Base-by-base conservation (phyloP, 2,797 vertebrate species). In the Gallinago solitaria region DNA sequence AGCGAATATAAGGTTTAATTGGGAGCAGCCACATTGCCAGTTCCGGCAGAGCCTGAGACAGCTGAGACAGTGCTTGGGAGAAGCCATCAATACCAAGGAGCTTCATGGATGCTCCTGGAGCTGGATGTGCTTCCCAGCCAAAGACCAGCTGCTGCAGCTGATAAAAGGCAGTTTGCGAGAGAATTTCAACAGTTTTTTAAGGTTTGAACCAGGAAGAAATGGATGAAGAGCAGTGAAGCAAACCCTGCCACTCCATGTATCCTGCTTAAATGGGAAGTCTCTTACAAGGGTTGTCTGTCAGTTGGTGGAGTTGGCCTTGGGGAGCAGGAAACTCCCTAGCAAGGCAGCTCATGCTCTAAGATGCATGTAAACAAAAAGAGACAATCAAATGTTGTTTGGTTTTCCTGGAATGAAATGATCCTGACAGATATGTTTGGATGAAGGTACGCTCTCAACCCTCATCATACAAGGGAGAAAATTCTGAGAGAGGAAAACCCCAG, bases 1-100 rank as follows among this genome's bases (percentile, higher is more conserved):
- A 92, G 54, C 39, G 78, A 94, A 84, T 82, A 43, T 17, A 64
- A 67, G 13, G 39, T 73, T 96, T 89, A 92, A 89, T 70, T 89
- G n/a, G 48, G 70, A 92, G 77, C 51, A 56, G 80, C 39, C 83
- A 89, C 63, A 39, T 33, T 61, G 63, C 59, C 51, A 39, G 67
- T 78, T 94, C 80, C 83, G 91, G 83, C 51, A 83, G 70, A 94
- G 57, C 12, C 50, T 1, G 4, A 59, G 83, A 61, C 43, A 73
- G 50, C 33, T 88, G 90, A 83, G 41, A 48, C 6, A 5, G 32
- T 75, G 65, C 59, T 89, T 81, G 64, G 41, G 63, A 90, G 86
- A 92, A 64, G 54, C 23, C 39, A 76, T 84, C 47, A 76, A 14
- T 79, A 21, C 35, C 0, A 0, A 28, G 70, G 7, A 74, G 21